These are phyloP conservation scores for Dasypus novemcinctus DNA, from an alignment of 2,113 vertebrate species.

Conservation along the genomic window DNA sequence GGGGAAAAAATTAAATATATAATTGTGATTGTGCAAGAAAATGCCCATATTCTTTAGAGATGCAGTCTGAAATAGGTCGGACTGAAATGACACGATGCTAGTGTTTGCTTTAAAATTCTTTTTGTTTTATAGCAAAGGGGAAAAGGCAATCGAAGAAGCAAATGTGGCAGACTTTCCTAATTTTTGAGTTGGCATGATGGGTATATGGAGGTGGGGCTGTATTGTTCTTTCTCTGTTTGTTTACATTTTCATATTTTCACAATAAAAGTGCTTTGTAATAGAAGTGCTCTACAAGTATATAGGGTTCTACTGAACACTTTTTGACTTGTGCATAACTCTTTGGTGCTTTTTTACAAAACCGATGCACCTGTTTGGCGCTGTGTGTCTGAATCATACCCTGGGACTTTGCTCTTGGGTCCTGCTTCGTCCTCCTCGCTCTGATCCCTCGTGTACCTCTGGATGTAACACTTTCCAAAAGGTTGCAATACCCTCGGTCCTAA, in stretches of 20 bases:
- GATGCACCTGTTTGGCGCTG: background rate
- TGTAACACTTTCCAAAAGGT: background rate
- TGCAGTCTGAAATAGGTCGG: background rate
- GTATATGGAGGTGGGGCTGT: accelerated
- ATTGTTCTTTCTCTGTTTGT: background rate
- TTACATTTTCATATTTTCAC: background rate
- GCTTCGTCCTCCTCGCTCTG: background rate
- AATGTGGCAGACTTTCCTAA: background rate
- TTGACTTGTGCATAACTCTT: accelerated
- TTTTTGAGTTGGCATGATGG: background rate
- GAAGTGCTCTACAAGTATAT: background rate
- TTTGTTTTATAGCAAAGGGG: background rate
- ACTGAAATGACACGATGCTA: background rate
- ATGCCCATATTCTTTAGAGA: background rate
- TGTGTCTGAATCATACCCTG: accelerated
- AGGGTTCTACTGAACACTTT: background rate
- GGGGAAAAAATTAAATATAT: accelerated
- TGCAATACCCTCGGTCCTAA: too few species aligned
- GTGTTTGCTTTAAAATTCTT: background rate
- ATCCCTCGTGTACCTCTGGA: background rate
- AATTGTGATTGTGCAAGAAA: background rate
- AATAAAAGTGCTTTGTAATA: background rate
- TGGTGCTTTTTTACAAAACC: background rate
- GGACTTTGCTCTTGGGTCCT: accelerated
- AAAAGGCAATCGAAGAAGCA: background rate